Conservation (phyloP, 2,888 invertebrate genomes). For the Thalpophila matura region DNA sequence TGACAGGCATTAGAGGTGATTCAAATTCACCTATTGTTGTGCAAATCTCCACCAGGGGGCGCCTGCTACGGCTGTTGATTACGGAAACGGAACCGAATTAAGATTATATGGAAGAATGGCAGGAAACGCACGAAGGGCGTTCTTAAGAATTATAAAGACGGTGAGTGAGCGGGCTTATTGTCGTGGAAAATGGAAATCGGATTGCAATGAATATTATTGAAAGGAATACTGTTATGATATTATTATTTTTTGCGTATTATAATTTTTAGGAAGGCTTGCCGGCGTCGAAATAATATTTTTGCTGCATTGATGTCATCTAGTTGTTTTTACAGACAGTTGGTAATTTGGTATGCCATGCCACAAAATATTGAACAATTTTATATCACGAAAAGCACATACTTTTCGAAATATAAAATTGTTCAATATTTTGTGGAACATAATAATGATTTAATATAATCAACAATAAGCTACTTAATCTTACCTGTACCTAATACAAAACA, state of each 20-base stretch:
- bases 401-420: neutral
- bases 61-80: constrained; percentile 50
- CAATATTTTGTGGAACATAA: neutral
- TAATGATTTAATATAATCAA: no score
- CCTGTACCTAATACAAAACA: no score
- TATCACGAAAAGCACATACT: no score
- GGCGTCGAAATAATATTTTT: neutral
- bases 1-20: constrained; percentile 65
- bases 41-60: constrained; percentile 67
- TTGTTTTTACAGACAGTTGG: constrained; percentile 9
- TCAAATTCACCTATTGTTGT: constrained; percentile 72
- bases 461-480: no score
- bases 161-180: constrained; percentile 14
- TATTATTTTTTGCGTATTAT: neutral
- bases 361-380: no score
- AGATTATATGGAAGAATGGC: constrained; percentile 52
- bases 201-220: constrained; percentile 26
- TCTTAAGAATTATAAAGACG: constrained; percentile 40
- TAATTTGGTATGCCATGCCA: no score
- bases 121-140: constrained; percentile 30
- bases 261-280: neutral
- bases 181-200: constrained; percentile 25
- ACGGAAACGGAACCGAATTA: constrained; percentile 52
- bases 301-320: neutral
- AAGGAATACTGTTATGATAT: constrained; percentile 13